Conservation (phyloP, 2,113 vertebrate genomes). For the Tetrao urogallus region DNA sequence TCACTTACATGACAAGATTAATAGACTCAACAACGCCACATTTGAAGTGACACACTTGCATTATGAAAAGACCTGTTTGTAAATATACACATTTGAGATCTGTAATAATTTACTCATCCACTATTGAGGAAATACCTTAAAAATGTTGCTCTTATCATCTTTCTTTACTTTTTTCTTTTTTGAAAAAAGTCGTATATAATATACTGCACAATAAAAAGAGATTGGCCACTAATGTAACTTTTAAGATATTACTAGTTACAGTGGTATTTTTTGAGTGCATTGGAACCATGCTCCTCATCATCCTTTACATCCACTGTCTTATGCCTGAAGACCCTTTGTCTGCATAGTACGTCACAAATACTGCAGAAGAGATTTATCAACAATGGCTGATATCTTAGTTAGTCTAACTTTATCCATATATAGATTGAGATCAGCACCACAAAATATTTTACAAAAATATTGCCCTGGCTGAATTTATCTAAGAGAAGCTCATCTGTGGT, state of each 20-base stretch:
- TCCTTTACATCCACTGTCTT: background rate
- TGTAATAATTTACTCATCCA: background rate
- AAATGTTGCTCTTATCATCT: background rate
- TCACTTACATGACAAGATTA: background rate
- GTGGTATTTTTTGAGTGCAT: background rate
- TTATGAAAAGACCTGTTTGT: background rate
- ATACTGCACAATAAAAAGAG: background rate
- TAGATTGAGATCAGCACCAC: background rate
- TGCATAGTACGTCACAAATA: background rate
- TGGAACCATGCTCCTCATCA: background rate
- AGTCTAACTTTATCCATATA: background rate
- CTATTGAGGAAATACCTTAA: background rate
- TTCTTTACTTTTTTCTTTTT: background rate
- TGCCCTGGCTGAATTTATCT: background rate
- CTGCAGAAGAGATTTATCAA: background rate
- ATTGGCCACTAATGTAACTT: background rate
- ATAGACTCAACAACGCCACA: background rate
- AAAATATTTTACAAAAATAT: background rate
- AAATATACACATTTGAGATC: background rate
- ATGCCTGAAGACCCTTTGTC: background rate
- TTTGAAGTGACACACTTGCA: background rate
- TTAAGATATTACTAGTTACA: background rate
- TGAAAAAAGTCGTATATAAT: background rate
- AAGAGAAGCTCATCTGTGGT: background rate
- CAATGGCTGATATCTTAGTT: background rate